Evolutionary conservation across 2,888 invertebrate genomes (phyloP), one percentile per base, ranked within the genome.

Genomic region (Apotomis capreana): DNA sequence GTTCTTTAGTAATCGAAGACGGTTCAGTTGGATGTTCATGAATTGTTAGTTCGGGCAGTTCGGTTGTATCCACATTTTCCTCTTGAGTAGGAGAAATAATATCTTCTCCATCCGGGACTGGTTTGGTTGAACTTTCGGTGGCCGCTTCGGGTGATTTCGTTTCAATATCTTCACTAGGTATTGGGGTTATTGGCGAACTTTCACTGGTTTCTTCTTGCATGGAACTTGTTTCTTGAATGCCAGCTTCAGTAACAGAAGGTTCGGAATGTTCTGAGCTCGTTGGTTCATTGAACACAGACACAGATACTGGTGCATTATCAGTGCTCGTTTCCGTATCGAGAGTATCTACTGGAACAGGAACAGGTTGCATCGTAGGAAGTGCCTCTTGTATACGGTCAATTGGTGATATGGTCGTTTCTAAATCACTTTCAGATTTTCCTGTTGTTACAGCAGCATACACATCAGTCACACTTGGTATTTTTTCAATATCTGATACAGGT

Each of bases 111-210:
- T 58, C 72, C n/a, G 63, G 6, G 5, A 26, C n/a, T 13, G 62
- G 0, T 26, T 70, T 74, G 8, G 44, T 51, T 74, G 76, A 69
- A 54, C 74, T 74, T 51, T 57, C 67, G 65, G 67, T 67, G 12
- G 71, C 46, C 70, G 59, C 37, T 12, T 73, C 68, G n/a, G 68
- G 75, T 51, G 40, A 55, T 13, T 68, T 55, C 64, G 64, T 60
- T 37, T 63, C 68, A 5, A 54, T n/a, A 13, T 13, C n/a, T 44
- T 58, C 69, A 44, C 40, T 15, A 3, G 58, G 51, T 13, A 59
- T 37, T 5, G 40, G 37, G 2, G 67, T 59, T 10, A 26, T 12
- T 13, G 69, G 37, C 36, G 36, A n/a, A 36, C 8, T 57, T 49
- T 61, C 65, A 57, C 67, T 67, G 13, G 51, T 62, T 51, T 57